Evolutionary conservation across 2,797 vertebrate species (phyloP), one percentile per base, ranked within the genome.

Genomic region (Premnoplex brunnescens): DNA sequence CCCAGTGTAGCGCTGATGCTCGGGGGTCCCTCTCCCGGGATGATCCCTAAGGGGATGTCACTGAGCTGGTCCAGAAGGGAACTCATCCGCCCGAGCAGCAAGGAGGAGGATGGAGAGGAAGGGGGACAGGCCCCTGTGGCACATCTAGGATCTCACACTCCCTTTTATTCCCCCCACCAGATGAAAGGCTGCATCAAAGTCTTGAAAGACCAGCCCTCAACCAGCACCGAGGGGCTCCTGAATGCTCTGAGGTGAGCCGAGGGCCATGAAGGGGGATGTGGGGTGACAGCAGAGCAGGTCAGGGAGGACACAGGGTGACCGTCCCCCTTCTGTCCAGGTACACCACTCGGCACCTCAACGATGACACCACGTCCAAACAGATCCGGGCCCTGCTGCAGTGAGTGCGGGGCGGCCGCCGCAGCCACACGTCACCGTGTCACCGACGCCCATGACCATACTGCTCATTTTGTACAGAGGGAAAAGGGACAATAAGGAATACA

Each of bases 101-200:
- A 84, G 74, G 84, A 83, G 22, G 67, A 92, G 54, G 87, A 62
- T 12, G 73, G 48, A 58, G 75, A 62, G 84, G 85, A 56, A 64
- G 36, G 23, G 46, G 36, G 2, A 6, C 32, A 66, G n/a, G 21
- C 11, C 10, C 22, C 5, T 2, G 2, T 0, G 4, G 22, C 1
- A 3, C 20, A 1, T 6, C 9, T 1, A 1, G 26, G 32, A 1
- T 7, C 44, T 90, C 74, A 48, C 37, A 26, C 26, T 28, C 10
- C 52, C 79, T 95, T 67, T 94, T 22, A 75, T 63, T 96, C 62
- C 93, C 94, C 18, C 67, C 56, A 16, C 21, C 96, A 99, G 99
- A 99, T 99, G 99, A 99, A 99, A 98, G 98, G 99, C 96, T 99
- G 99, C 97, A 99, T 99, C 97, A 99, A 99, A 97, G 98, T 99